Evolutionary conservation across 2,113 vertebrate genomes (phyloP), one percentile per base, ranked within the genome.

Genomic region (Callipepla californica): DNA sequence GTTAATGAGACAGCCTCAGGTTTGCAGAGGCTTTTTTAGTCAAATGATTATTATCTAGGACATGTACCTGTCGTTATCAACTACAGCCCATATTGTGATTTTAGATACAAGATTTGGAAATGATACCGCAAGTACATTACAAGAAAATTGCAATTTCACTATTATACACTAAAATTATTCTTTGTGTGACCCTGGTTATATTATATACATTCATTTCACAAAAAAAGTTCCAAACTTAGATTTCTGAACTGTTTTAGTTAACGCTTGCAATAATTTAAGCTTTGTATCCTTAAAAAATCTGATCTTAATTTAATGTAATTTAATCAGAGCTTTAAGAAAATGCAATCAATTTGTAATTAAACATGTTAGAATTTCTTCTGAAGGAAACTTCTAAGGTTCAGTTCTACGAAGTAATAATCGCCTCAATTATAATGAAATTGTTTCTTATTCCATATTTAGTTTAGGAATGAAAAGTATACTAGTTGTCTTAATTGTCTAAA

Each of bases 311-410:
- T 80, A 69, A 57, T 69, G 81, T 32, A 69, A 90, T 18, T 85
- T 85, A 74, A 94, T 74, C 63, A 70, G 40, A 65, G 58, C 12
- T 77, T 63, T 17, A 81, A 47, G 30, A 74, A 72, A 91, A 81
- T 66, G 16, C 50, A 85, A 85, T 65, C 57, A 78, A 42, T 17
- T 63, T 85, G 34, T 50, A 93, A 66, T 93, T 77, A 93, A 84
- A 76, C 4, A 20, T 68, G 36, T 21, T 48, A 70, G 13, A 80
- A 28, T 89, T 66, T 66, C 36, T 82, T 85, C 40, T 89, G 22
- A 40, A 75, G 25, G 32, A 19, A 91, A 77, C 9, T 59, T 85
- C 36, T 85, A n/a, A 30, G 40, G 51, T 86, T 91, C 51, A 65
- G 44, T 68, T 85, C 47, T 67, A 65, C 20, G 63, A 83, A 83